Evolutionary conservation across 2,888 invertebrate genomes (phyloP).

Genomic region (Tiliacea citrago): DNA sequence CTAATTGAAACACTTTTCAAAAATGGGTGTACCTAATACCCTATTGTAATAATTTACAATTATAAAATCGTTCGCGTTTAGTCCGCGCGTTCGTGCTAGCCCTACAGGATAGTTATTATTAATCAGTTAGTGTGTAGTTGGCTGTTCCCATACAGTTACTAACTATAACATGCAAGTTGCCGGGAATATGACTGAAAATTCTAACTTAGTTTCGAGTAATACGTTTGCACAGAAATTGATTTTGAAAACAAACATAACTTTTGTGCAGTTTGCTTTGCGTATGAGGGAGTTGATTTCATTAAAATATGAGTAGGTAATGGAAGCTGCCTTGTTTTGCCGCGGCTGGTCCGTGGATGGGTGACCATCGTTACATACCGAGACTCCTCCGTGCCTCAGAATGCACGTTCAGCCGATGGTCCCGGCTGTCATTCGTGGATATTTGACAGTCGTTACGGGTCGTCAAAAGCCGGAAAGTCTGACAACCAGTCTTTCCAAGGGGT

Average conservation of each 20-base stretch:
- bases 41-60: background rate
- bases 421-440: too few species aligned
- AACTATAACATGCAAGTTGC: constrained; percentile 31
- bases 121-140: constrained; percentile 43
- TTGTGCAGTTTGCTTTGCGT: constrained; percentile 28
- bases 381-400: too few species aligned
- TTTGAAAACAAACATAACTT: constrained; percentile 44
- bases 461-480: too few species aligned
- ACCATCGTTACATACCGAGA: too few species aligned
- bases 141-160: constrained; percentile 51
- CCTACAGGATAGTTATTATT: constrained; percentile 39
- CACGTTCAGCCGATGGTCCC: too few species aligned
- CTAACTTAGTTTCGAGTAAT: constrained; percentile 28
- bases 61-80: background rate
- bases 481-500: too few species aligned
- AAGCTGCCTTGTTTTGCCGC: too few species aligned
- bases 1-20: too few species aligned
- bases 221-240: constrained; percentile 43
- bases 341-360: too few species aligned
- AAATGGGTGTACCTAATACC: too few species aligned
- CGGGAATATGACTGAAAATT: constrained; percentile 43
- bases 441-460: too few species aligned
- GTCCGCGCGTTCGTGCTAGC: background rate
- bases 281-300: background rate
- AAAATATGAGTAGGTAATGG: too few species aligned